phyloP scores from a whole-genome alignment of 2,113 vertebrate genomes.

The Heterocephalus glaber region DNA sequence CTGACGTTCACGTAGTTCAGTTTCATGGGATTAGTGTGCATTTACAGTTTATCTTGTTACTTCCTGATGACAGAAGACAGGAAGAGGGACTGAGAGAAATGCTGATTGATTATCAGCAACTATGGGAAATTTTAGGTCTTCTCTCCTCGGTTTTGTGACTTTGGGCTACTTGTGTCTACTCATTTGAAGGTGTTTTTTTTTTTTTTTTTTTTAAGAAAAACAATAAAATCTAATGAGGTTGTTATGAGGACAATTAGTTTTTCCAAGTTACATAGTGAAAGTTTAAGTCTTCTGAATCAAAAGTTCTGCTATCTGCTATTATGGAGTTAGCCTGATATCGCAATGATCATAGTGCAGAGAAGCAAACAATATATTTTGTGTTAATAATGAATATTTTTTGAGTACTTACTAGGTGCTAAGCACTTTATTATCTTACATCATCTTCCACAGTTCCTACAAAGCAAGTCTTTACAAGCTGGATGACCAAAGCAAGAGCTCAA shows the following conservation, averaged over 20 bases:
- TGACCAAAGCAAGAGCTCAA: not conserved
- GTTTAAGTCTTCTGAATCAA: not conserved
- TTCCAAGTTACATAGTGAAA: not conserved
- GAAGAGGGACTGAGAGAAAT: not conserved
- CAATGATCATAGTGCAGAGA: not conserved
- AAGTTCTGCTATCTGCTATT: not conserved
- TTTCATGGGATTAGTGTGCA: not conserved
- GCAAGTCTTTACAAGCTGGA: not conserved
- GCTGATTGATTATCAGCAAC: not conserved
- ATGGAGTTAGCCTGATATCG: not conserved
- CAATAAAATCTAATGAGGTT: not conserved
- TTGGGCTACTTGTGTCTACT: not conserved
- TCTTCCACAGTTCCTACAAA: not conserved
- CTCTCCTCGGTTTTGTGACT: not conserved
- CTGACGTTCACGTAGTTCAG: not conserved
- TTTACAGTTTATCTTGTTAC: not conserved
- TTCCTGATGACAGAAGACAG: not conserved
- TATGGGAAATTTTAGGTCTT: not conserved
- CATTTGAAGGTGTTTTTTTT: not conserved
- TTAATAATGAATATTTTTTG: not conserved
- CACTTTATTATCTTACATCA: not conserved
- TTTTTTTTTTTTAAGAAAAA: constrained; percentile 10
- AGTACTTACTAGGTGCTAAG: not conserved
- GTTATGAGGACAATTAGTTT: not conserved
- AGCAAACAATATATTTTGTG: not conserved